Base-by-base conservation (phyloP, 2,113 vertebrate genomes). In the Bos javanicus region DNA sequence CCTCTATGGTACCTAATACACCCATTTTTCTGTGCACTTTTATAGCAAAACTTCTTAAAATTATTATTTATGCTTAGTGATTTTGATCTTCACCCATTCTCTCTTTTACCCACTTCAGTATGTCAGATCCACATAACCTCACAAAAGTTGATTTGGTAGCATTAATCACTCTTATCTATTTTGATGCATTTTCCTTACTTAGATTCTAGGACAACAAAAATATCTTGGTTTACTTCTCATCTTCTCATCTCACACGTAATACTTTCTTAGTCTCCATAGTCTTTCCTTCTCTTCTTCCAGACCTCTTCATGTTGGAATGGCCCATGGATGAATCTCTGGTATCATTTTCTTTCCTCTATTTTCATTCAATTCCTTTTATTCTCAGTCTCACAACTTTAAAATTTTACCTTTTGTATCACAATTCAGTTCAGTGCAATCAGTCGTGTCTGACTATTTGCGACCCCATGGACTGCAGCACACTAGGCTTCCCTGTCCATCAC, bases 321-420 rank as follows among this genome's bases (percentile, higher is more conserved):
- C 30, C 25, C 57, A 46, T 50, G 43, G 19, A 46, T 85, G 36
- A 48, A 21, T 36, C 43, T 48, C 67, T 87, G 14, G 2, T 59
- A 16, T 23, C 52, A 26, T 91, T 48, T 36, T 74, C 46, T 23
- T 71, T 43, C 43, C 16, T 76, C 25, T 91, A 28, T 36, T 50
- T 98, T 86, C 14, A 92, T 67, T 86, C 11, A 25, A 13, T 86
- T 90, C 26, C 39, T 60, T 71, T 97, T 36, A 39, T 84, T 87
- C 19, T 91, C 48, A 82, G 6, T 96, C 19, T 89, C 67, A 54
- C 46, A 9, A 91, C 57, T 95, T 93, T n/a, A 60, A 95, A 26
- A 33, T 6, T 83, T 67, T 71, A 60, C 4, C 25, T 91, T 84
- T 30, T 62, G 39, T 16, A 71, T 28, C 17, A 85, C 17, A 93